Conservation (phyloP, 2,888 invertebrate genomes). For the Parnassius orleans region DNA sequence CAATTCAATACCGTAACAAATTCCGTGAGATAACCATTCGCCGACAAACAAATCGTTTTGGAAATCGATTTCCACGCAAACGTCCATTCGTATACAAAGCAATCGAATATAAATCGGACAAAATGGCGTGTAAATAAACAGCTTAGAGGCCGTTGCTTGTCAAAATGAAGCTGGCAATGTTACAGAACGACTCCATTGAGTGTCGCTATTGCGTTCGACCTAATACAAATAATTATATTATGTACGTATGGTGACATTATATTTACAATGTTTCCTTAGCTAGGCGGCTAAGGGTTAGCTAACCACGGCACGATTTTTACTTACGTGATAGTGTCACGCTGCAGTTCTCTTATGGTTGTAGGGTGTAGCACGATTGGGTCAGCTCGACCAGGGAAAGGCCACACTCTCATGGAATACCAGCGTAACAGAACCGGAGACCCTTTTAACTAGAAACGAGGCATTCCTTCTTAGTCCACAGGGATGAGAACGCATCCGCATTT, state of each 20-base stretch:
- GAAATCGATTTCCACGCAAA: slow-evolving; percentile 24
- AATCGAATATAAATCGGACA: slow-evolving; percentile 24
- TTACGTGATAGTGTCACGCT: too few species aligned
- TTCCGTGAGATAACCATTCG: slow-evolving; percentile 12
- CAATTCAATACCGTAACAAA: slow-evolving; percentile 18
- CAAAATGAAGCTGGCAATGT: slow-evolving; percentile 19
- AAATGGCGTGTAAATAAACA: slow-evolving; percentile 25
- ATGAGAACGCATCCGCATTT: too few species aligned
- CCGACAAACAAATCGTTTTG: slow-evolving; percentile 23
- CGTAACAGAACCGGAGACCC: too few species aligned
- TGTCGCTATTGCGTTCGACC: neutral
- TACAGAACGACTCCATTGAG: slow-evolving; percentile 23
- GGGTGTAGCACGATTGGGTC: too few species aligned
- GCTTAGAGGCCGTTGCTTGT: slow-evolving; percentile 16
- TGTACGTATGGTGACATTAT: slow-evolving; percentile 1
- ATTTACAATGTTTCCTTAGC: slow-evolving; percentile 24
- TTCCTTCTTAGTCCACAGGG: too few species aligned
- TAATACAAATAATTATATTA: slow-evolving; percentile 12
- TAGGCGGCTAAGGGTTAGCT: slow-evolving; percentile 1
- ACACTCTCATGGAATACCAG: too few species aligned
- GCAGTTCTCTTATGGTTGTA: too few species aligned
- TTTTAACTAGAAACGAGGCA: too few species aligned
- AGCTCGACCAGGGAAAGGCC: too few species aligned
- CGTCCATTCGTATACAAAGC: slow-evolving; percentile 4
- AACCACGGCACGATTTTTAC: too few species aligned